These are phyloP conservation scores for Yponomeuta evonymella DNA, from an alignment of 2,888 invertebrate genomes.

Conservation along the genomic window DNA sequence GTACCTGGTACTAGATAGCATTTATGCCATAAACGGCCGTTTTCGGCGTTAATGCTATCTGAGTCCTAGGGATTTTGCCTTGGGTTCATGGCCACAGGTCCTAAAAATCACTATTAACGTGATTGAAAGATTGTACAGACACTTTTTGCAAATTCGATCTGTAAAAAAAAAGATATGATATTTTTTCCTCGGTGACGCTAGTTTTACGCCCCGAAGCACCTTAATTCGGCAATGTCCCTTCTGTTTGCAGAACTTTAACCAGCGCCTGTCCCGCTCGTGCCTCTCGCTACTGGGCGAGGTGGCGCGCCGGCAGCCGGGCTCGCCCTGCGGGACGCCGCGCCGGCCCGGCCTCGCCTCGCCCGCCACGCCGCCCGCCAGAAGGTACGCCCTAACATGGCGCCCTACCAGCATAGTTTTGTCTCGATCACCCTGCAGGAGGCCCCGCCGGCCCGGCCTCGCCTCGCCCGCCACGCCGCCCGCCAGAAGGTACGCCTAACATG, in stretches of 20 bases:
- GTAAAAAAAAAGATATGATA: too few relatives aligned
- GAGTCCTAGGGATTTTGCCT: too few relatives aligned
- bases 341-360: constrained; percentile 35
- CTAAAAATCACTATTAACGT: too few relatives aligned
- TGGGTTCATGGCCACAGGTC: too few relatives aligned
- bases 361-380: constrained; percentile 44
- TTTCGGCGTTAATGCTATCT: too few relatives aligned
- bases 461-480: constrained; percentile 46
- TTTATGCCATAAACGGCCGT: too few relatives aligned
- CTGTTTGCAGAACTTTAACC: constrained; percentile 60
- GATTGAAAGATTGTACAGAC: too few relatives aligned
- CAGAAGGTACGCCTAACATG: constrained; percentile 35
- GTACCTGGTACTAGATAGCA: too few relatives aligned
- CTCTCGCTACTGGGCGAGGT: constrained; percentile 64
- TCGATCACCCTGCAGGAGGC: constrained; percentile 11
- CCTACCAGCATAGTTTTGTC: too few relatives aligned
- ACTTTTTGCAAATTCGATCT: too few relatives aligned
- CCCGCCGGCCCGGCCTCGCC: constrained; percentile 33
- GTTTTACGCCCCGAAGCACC: too few relatives aligned
- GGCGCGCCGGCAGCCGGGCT: constrained; percentile 48
- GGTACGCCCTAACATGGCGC: constrained; percentile 26
- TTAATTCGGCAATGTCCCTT: background rate
- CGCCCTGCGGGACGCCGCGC: constrained; percentile 28
- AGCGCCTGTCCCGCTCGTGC: constrained; percentile 66
- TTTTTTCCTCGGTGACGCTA: too few relatives aligned